A percentile compares a stretch with the other conserved stretches of the same genome.
These are phyloP conservation scores for Olivierus martensii DNA, from an alignment of 1,140 invertebrate genomes.

Conservation along the genomic window DNA sequence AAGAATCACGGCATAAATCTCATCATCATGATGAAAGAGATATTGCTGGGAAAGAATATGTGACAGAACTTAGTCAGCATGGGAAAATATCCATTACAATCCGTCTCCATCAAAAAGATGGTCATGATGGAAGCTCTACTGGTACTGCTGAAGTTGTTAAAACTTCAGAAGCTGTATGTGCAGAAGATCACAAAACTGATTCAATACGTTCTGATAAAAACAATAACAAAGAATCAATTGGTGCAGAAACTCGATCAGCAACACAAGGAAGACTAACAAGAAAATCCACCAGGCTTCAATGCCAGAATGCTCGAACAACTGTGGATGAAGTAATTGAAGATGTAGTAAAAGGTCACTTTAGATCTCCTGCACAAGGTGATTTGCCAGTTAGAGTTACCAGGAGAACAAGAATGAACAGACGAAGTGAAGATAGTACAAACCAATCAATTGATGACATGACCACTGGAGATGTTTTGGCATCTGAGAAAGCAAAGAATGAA, in stretches of 20 bases:
- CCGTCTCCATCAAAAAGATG: conserved; percentile 18
- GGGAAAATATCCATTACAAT: conserved; percentile 22
- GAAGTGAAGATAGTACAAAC: conserved; percentile 22
- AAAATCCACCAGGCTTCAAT: conserved; percentile 49
- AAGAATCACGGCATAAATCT: conserved; percentile 1
- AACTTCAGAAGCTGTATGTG: conserved; percentile 15
- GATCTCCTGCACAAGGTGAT: neutral
- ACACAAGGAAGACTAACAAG: conserved; percentile 26
- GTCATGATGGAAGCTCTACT: conserved; percentile 11
- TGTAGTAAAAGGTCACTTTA: conserved; percentile 46
- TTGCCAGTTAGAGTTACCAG: conserved; percentile 5
- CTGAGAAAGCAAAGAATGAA: conserved; percentile 16
- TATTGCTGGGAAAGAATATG: conserved; percentile 17
- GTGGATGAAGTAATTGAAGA: conserved; percentile 77
- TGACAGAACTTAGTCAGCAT: conserved; percentile 19
- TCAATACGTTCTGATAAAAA: conserved; percentile 1
- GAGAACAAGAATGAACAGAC: conserved; percentile 15
- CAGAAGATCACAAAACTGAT: conserved; percentile 18
- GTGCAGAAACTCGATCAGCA: too few relatives aligned
- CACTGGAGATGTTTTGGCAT: neutral
- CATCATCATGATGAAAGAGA: conserved; percentile 1
- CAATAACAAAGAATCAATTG: neutral
- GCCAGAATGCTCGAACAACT: conserved; percentile 35
- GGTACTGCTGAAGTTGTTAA: conserved; percentile 19
- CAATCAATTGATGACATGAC: neutral